Base-by-base conservation (phyloP, 1,140 invertebrate genomes). In the Brachionus asplanchnoidis region DNA sequence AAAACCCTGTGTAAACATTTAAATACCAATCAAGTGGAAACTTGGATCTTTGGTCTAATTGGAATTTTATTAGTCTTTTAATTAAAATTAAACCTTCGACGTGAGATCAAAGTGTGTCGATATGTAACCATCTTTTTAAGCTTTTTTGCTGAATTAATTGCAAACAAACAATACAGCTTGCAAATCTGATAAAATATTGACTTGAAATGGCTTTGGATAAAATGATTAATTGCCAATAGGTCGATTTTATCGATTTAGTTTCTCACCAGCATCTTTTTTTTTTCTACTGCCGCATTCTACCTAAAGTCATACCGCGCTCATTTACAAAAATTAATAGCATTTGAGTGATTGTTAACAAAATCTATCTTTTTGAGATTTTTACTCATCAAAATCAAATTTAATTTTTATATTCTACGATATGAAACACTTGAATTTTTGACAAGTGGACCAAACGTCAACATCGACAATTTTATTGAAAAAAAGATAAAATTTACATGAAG, bases 151-250 rank as follows among this genome's bases (percentile, higher is more conserved):
- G 32, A 36, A 60, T 20, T 60, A 60, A 60, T 60, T 60, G 17
- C 53, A 60, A 60, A 60, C 53, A 60, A 60, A 60, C 53, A 60
- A 7, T 60, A 9, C 20, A 23, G 53, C 53, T 60, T 60, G 17
- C 53, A 60, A 60, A 60, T 60, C 53, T 60, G 53, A 60, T 60
- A 60, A 60, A 60, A 60, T 60, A 60, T 60, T 60, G 53, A 60
- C 53, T 60, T 60, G 53, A 60, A 60, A 23, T 60, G 5, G 53
- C 53, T 60, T 12, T 46, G 8, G 20, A 60, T 60, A 9, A 60
- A 60, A 60, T 60, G 53, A 60, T 60, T 60, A 11, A 60, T 60
- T 60, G 53, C 9, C n/a, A 60, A 60, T 60, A 60, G 53, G 53
- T 20, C 20, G 20, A 60, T 60, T 60, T 60, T 60, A 60, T 60